A percentile compares a stretch with the other conserved stretches of the same genome.
Evolutionary conservation across 2,888 invertebrate genomes (phyloP).

Genomic region (Clanis bilineata): DNA sequence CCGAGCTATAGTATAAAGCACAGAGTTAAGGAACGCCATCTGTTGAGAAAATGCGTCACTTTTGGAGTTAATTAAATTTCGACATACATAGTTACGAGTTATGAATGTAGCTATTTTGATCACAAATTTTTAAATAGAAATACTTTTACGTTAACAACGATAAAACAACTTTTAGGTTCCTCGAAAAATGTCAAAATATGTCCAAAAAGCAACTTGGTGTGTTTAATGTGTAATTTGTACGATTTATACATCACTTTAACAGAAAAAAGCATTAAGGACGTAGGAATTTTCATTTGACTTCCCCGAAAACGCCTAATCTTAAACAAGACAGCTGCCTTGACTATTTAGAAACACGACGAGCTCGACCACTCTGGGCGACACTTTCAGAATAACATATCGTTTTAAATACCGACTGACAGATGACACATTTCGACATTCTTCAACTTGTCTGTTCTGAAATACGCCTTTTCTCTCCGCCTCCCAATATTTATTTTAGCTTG

Average conservation of each 20-base stretch:
- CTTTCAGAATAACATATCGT: slow-evolving; percentile 78
- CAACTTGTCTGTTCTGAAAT: slow-evolving; percentile 80
- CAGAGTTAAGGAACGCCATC: not conserved
- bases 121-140: not conserved
- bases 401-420: slow-evolving; percentile 81
- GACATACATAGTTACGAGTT: not conserved
- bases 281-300: slow-evolving; percentile 61
- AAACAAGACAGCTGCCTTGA: slow-evolving; percentile 67
- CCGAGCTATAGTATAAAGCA: not conserved
- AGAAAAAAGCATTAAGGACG: slow-evolving; percentile 43
- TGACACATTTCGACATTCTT: slow-evolving; percentile 82
- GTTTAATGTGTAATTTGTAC: slow-evolving; percentile 36
- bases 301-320: slow-evolving; percentile 62
- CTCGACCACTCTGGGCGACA: slow-evolving; percentile 54
- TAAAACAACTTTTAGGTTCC: slow-evolving; percentile 2
- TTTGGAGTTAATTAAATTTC: not conserved
- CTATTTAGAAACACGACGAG: slow-evolving; percentile 71
- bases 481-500: slow-evolving; percentile 66
- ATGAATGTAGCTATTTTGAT: not conserved
- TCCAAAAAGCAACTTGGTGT: slow-evolving; percentile 17
- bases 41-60: not conserved
- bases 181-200: slow-evolving; percentile 16
- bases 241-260: slow-evolving; percentile 44
- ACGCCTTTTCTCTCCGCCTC: slow-evolving; percentile 53
- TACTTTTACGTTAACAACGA: not conserved